A percentile compares a stretch with the other conserved stretches of the same genome.
Conservation (phyloP, 23 tunicate species). For the Oikopleura vanhoeffeni region DNA sequence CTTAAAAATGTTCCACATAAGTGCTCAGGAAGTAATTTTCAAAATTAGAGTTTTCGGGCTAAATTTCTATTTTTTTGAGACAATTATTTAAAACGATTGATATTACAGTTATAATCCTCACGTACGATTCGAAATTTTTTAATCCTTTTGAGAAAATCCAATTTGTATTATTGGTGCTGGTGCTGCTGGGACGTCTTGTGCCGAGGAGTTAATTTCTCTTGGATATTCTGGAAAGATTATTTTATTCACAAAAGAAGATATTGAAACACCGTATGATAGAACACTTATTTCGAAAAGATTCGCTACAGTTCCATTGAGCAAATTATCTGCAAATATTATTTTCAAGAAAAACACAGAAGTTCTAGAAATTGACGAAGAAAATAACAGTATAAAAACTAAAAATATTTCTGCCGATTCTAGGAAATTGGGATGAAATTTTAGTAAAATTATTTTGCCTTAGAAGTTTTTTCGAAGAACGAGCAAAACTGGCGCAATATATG, state of each 20-base stretch:
- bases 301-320: not conserved
- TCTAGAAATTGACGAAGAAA: not conserved
- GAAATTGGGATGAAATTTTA: not conserved
- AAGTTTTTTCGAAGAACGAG: too few relatives aligned
- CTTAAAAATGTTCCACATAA: too few relatives aligned
- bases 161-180: not conserved
- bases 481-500: too few relatives aligned
- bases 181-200: not conserved
- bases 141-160: not conserved
- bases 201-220: not conserved
- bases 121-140: not conserved
- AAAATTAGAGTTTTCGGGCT: too few relatives aligned
- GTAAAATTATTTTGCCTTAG: too few relatives aligned
- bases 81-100: not conserved
- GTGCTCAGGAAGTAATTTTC: too few relatives aligned
- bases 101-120: not conserved
- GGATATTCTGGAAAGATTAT: not conserved
- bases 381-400: not conserved
- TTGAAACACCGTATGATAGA: not conserved
- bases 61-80: not conserved
- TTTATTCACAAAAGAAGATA: not conserved
- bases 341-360: not conserved
- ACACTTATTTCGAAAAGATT: not conserved
- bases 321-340: not conserved
- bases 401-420: not conserved